Evolutionary conservation across 2,113 vertebrate species (phyloP), one percentile per base, ranked within the genome.

Genomic region (Hystrix cristata): DNA sequence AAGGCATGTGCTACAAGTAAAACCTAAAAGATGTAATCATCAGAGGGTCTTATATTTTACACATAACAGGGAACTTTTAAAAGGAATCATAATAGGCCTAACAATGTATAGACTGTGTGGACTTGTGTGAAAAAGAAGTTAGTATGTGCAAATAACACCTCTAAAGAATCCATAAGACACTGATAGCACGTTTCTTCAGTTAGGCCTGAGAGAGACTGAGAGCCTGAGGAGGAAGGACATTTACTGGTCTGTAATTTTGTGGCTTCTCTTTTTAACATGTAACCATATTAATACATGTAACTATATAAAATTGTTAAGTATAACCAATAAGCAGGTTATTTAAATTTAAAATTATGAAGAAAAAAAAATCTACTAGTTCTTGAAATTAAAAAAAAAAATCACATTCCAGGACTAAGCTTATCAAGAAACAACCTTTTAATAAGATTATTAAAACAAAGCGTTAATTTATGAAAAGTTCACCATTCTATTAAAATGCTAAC

Each of bases 371-470:
- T 92, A n/a, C 87, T 95, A 81, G 85, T 97, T 98, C 98, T 98
- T 98, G 98, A 98, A 94, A 87, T 98, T 78, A 89, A 92, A 96
- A 93, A 65, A 79, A 57, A 92, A 97, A 97, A 83, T 86, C 85
- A 87, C 82, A 94, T 96, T 96, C 97, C 94, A 97, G 97, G 85
- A 95, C 97, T 98, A 98, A 99, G 98, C 98, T 99, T 98, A 98
- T 98, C 95, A 98, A 98, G 97, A 98, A 98, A 99, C 98, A 98
- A 98, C 98, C 95, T 98, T 98, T 98, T 99, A 99, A 99, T 99
- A 99, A 98, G 98, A 98, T 99, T 98, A 99, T 98, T 98, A 98
- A 98, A 99, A 98, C 98, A 98, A 98, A 98, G 98, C 98, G 98
- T 98, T 99, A 98, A 99, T 98, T 99, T 99, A 97, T 98, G 97